phyloP scores from a whole-genome alignment of 2,888 invertebrate species.

The Lasioglossum malachurum region DNA sequence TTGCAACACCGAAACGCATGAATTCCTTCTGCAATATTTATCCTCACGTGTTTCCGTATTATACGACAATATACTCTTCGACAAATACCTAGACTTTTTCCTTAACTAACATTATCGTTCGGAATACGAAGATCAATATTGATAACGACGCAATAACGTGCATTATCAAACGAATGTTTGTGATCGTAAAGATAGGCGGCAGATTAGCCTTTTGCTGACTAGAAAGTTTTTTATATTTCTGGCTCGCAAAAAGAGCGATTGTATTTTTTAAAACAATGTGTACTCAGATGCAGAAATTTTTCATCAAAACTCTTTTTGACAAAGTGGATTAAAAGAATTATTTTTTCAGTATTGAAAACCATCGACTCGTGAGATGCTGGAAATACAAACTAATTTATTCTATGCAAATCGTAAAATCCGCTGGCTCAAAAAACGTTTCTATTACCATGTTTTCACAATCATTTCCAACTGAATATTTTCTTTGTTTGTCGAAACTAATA shows the following conservation, averaged over 20 bases:
- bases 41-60: background rate
- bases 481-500: background rate
- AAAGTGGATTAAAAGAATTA: background rate
- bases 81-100: background rate
- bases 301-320: background rate
- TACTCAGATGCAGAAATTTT: background rate
- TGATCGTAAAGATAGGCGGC: background rate
- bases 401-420: background rate
- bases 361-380: background rate
- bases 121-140: background rate
- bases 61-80: background rate
- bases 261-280: background rate
- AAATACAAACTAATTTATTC: background rate
- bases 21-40: slow-evolving; percentile 12
- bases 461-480: background rate
- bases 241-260: background rate
- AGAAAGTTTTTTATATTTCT: background rate
- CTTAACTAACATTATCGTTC: background rate
- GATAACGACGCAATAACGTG: background rate
- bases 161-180: background rate
- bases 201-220: background rate
- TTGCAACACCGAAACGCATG: slow-evolving; percentile 24
- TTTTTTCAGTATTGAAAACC: background rate
- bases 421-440: background rate
- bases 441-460: background rate